Base-by-base conservation (phyloP, 2,888 invertebrate species). In the Eupithecia vulgata region DNA sequence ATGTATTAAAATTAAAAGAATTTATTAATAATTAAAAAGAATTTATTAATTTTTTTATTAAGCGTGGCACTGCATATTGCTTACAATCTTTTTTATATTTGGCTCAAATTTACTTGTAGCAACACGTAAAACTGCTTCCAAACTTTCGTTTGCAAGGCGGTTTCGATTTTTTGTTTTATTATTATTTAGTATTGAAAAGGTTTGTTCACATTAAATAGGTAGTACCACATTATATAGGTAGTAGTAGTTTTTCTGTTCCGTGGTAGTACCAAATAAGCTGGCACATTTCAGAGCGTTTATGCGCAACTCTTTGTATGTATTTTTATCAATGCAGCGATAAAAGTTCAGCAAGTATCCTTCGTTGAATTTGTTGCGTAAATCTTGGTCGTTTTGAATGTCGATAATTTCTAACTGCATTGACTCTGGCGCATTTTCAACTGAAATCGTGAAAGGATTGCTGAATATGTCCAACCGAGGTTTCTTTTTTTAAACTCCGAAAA, bases 321-420 rank as follows among this genome's bases (percentile, higher is more conserved):
- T 67, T 67, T 67, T 35, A 71, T 66, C 70, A 76, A 72, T 73
- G 73, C 73, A 48, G 69, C 48, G 69, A 64, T 67, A 67, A 67
- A 48, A 67, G 67, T 67, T 70, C 48, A 70, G 70, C 48, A 70
- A 70, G 70, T 70, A 37, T n/a, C 69, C 77, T 75, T 77, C 45
- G 17, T 45, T 45, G 17, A 45, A 45, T 45, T 45, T 45, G 45
- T 45, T 45, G 45, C 45, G 45, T 62, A 69, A 76, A 76, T 76
- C 66, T 70, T 76, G 72, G 67, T 76, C 78, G 72, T 74, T 78
- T 76, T 78, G 78, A 73, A 78, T 75, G 73, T 78, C 78, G 72
- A 78, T 75, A 69, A 76, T 70, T 72, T 76, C 71, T 71, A 57
- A 72, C 74, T 76, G 75, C 76, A 76, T 75, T 78, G 76, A 78